Conservation (phyloP, 2,888 invertebrate genomes). For the Protula sp. region DNA sequence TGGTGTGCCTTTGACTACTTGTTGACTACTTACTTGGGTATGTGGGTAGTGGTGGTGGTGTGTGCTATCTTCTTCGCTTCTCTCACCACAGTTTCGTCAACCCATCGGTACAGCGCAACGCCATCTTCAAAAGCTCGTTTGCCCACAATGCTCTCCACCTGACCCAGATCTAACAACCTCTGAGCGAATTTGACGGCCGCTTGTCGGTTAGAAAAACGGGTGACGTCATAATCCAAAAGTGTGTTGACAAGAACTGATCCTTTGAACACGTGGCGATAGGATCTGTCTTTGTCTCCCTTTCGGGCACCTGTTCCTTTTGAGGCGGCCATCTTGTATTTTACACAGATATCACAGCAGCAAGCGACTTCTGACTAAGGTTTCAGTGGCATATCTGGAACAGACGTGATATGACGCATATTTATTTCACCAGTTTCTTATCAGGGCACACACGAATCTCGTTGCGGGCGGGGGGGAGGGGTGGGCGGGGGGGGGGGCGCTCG, state of each 20-base stretch:
- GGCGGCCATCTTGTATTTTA: too few relatives aligned
- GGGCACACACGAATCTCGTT: too few relatives aligned
- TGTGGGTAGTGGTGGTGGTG: background rate
- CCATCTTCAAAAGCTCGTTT: slow-evolving; percentile 41
- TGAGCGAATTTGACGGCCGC: slow-evolving; percentile 37
- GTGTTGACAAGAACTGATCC: slow-evolving; percentile 44
- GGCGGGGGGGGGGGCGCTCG: too few relatives aligned
- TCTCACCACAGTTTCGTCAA: slow-evolving; percentile 14
- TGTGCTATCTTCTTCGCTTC: slow-evolving; percentile 5
- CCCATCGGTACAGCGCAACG: slow-evolving; percentile 35
- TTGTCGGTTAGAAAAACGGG: slow-evolving; percentile 33
- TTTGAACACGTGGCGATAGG: slow-evolving; percentile 33
- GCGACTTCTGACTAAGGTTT: too few relatives aligned
- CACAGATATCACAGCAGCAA: too few relatives aligned
- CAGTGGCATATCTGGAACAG: too few relatives aligned
- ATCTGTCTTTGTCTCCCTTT: background rate
- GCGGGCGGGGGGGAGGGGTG: too few relatives aligned
- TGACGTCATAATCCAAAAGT: slow-evolving; percentile 35
- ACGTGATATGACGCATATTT: too few relatives aligned
- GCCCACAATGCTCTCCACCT: slow-evolving; percentile 38
- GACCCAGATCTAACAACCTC: slow-evolving; percentile 38
- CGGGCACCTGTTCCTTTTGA: too few relatives aligned
- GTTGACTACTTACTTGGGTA: background rate
- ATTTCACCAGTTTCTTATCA: too few relatives aligned
- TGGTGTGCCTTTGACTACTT: too few relatives aligned